A percentile compares a stretch with the other conserved stretches of the same genome.
Evolutionary conservation across 30 jellyfish, hydroid and myxozoan genomes (phyloP).

Genomic region (Catostylus mosaicus): DNA sequence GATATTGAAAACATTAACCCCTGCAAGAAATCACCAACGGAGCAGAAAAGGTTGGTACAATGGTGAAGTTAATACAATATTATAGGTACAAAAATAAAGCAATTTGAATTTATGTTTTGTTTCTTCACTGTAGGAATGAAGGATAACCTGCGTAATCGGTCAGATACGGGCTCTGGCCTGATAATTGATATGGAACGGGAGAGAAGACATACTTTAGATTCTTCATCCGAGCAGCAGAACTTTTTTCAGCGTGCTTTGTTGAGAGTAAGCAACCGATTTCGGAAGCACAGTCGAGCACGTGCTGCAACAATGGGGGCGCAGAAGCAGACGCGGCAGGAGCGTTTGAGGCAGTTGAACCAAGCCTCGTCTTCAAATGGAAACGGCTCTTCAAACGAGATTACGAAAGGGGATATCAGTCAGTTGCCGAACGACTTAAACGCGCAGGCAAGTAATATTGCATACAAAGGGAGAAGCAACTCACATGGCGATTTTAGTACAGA

Average conservation of each 20-base stretch:
- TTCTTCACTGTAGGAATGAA: slow-evolving; percentile 18
- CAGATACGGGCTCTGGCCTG: slow-evolving; percentile 71
- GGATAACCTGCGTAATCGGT: slow-evolving; percentile 6
- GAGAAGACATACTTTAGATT: slow-evolving; percentile 49
- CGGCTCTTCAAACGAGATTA: slow-evolving; percentile 25
- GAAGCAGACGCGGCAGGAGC: slow-evolving; percentile 20
- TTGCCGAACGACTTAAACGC: slow-evolving; percentile 16
- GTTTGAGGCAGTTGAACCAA: background rate
- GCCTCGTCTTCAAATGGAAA: slow-evolving; percentile 18
- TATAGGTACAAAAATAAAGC: no score
- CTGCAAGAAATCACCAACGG: no score
- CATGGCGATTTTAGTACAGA: slow-evolving; percentile 34
- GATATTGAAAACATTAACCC: no score
- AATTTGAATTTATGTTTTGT: no score
- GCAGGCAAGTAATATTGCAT: background rate
- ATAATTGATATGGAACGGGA: slow-evolving; percentile 71
- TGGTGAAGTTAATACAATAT: no score
- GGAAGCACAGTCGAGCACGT: slow-evolving; percentile 56
- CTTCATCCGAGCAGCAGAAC: slow-evolving; percentile 47
- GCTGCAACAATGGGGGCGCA: slow-evolving; percentile 45
- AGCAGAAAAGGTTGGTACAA: no score
- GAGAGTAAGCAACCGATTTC: slow-evolving; percentile 84
- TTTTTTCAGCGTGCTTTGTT: slow-evolving; percentile 79
- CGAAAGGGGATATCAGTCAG: background rate
- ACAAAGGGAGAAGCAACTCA: slow-evolving; percentile 45